A percentile compares a stretch with the other conserved stretches of the same genome.
These are phyloP conservation scores for Gymnobelideus leadbeateri DNA, from an alignment of 2,113 vertebrate genomes.

Conservation along the genomic window DNA sequence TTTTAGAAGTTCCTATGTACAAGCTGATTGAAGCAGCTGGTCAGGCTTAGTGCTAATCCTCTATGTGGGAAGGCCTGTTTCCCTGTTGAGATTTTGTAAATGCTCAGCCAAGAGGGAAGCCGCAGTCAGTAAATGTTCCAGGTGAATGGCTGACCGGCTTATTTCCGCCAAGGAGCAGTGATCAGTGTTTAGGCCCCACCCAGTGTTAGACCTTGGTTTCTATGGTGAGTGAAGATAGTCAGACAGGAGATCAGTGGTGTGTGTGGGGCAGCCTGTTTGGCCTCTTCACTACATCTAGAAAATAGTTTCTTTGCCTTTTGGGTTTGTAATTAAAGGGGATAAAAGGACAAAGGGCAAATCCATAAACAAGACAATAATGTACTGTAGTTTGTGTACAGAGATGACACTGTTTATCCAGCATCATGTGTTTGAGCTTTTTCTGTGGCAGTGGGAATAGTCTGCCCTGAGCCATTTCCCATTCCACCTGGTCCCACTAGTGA, in stretches of 20 bases:
- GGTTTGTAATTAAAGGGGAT: background rate
- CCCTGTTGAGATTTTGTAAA: background rate
- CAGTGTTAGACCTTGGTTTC: background rate
- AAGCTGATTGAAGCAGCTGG: background rate
- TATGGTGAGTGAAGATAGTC: background rate
- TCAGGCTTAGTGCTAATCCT: conserved; percentile 1
- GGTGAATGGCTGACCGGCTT: background rate
- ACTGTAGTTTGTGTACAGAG: background rate
- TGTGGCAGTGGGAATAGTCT: background rate
- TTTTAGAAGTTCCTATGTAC: background rate
- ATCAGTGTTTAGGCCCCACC: background rate
- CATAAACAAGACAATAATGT: background rate
- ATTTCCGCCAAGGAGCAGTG: background rate
- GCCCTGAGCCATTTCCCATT: background rate
- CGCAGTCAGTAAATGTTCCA: background rate
- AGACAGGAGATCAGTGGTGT: background rate
- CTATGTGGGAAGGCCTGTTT: background rate
- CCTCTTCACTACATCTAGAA: background rate
- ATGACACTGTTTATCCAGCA: background rate
- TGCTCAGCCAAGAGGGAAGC: conserved; percentile 7
- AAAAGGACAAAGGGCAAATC: background rate
- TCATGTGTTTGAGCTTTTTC: background rate
- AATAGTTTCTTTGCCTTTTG: background rate
- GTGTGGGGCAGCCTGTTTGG: background rate
- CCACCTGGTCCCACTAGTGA: background rate